Conservation (phyloP, 2,113 vertebrate species). For the Lycaon pictus region DNA sequence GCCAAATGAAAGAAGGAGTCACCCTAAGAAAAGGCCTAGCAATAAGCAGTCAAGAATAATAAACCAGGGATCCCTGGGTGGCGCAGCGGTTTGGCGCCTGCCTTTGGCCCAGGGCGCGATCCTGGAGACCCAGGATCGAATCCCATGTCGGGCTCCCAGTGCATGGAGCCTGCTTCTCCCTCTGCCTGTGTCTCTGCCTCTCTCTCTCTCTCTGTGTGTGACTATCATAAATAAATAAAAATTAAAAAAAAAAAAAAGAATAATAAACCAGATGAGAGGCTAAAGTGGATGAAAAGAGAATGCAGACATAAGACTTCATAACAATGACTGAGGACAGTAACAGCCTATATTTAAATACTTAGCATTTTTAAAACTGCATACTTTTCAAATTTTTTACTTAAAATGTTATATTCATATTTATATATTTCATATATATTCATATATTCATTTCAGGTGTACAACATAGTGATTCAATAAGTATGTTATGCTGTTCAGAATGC, state of each 20-base stretch:
- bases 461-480: not conserved
- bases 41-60: not conserved
- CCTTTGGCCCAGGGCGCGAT: too few relatives aligned
- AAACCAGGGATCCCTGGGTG: too few relatives aligned
- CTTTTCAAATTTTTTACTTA: not conserved
- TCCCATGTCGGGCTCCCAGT: too few relatives aligned
- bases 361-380: not conserved
- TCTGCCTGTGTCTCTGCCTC: too few relatives aligned
- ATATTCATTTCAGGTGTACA: not conserved
- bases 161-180: too few relatives aligned
- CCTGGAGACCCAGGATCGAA: too few relatives aligned
- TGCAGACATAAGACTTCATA: not conserved
- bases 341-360: not conserved
- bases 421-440: too few relatives aligned
- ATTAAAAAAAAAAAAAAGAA: too few relatives aligned
- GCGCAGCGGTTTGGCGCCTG: too few relatives aligned
- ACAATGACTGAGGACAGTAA: not conserved
- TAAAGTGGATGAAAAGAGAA: not conserved
- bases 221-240: too few relatives aligned
- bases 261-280: not conserved
- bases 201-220: too few relatives aligned
- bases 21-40: not conserved
- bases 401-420: too few relatives aligned
- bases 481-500: not conserved
- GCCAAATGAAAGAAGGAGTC: not conserved